phyloP scores from a whole-genome alignment of 1,140 invertebrate genomes.

The Zeugodacus cucurbitae region DNA sequence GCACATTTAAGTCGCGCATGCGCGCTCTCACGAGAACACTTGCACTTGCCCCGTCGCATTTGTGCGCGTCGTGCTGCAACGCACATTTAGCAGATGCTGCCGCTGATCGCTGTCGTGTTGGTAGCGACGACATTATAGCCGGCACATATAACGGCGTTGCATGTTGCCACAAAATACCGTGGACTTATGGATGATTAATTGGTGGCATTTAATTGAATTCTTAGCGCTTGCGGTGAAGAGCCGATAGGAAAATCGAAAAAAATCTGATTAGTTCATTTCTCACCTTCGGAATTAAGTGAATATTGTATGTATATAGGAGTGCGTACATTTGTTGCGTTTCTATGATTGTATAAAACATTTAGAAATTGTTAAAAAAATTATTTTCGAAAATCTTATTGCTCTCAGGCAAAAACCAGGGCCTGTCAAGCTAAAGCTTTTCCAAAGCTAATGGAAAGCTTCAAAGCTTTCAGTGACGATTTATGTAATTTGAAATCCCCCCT shows the following conservation, averaged over 20 bases:
- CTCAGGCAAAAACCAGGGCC: too few relatives aligned
- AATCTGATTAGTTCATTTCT: neutral
- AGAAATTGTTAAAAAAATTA: too few relatives aligned
- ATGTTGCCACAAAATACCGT: slow-evolving; percentile 19
- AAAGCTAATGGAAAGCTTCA: too few relatives aligned
- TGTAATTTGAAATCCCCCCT: too few relatives aligned
- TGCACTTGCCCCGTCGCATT: neutral
- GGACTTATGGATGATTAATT: slow-evolving; percentile 40
- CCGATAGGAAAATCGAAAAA: neutral
- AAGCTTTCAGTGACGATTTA: too few relatives aligned
- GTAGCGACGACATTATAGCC: neutral
- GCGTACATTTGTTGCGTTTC: neutral
- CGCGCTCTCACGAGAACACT: neutral
- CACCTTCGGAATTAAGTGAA: neutral
- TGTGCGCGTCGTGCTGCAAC: neutral
- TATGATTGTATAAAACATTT: too few relatives aligned
- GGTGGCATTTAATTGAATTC: slow-evolving; percentile 32
- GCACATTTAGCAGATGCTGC: slow-evolving; percentile 30
- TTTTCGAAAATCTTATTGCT: too few relatives aligned
- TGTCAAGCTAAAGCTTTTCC: too few relatives aligned
- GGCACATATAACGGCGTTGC: neutral
- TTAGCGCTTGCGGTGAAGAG: neutral
- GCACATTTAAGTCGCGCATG: slow-evolving; percentile 51
- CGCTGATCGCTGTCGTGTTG: slow-evolving; percentile 8
- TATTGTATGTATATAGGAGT: neutral